Evolutionary conservation across 2,888 invertebrate genomes (phyloP).

Genomic region (Tribolium freemani): DNA sequence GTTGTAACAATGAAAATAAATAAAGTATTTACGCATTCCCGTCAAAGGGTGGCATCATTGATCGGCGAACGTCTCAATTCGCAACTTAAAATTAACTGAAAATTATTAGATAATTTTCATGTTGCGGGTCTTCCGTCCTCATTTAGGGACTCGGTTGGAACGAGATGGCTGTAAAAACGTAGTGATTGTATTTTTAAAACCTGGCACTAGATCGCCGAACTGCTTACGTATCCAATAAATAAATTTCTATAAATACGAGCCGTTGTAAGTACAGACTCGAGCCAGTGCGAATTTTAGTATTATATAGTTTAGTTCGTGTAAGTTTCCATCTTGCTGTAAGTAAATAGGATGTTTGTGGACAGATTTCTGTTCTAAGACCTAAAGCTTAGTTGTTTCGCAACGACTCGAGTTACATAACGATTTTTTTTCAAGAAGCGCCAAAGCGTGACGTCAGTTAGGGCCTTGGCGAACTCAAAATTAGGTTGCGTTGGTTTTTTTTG

Average conservation of each 20-base stretch:
- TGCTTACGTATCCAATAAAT: conserved; percentile 40
- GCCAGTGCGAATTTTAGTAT: conserved; percentile 31
- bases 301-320: conserved; percentile 19
- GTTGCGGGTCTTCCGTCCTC: conserved; percentile 46
- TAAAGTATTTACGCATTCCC: conserved; percentile 2
- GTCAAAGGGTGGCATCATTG: conserved; percentile 12
- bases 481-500: neutral
- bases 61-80: conserved; percentile 31
- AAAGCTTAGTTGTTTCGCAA: neutral
- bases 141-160: conserved; percentile 45
- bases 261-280: neutral
- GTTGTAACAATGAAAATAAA: conserved; percentile 24
- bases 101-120: conserved; percentile 48
- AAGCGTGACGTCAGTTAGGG: conserved; percentile 7
- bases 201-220: conserved; percentile 39
- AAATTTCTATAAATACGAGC: conserved; percentile 38
- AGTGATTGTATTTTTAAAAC: conserved; percentile 42
- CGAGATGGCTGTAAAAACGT: conserved; percentile 43
- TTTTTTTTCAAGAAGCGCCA: conserved; percentile 14
- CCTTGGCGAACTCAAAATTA: conserved; percentile 16
- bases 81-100: conserved; percentile 48
- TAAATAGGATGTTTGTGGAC: conserved; percentile 29
- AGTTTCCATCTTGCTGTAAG: conserved; percentile 36
- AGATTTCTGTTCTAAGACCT: conserved; percentile 1
- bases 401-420: conserved; percentile 1